Percentiles rank a stretch among this genome's conserved stretches.
Evolutionary conservation across 2,888 invertebrate genomes (phyloP).

Genomic region (Cheilosia scutellata): DNA sequence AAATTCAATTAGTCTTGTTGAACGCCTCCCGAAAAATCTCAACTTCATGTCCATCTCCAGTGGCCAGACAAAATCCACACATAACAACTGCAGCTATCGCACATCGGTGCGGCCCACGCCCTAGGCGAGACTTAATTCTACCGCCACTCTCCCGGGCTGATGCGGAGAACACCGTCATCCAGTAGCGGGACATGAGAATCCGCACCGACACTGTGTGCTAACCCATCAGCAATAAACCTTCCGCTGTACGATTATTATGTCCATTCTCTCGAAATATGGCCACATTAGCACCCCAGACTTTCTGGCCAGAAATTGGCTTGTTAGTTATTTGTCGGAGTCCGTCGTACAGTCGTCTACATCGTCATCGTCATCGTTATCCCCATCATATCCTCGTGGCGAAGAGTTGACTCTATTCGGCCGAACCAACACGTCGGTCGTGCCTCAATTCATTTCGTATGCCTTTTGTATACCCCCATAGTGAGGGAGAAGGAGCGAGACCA

Average conservation of each 20-base stretch:
- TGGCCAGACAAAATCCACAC: conserved; percentile 4
- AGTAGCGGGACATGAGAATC: conserved; percentile 44
- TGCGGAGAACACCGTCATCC: conserved; percentile 47
- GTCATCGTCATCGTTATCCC: conserved; percentile 54
- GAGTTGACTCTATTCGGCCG: conserved; percentile 35
- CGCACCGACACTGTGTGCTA: conserved; percentile 24
- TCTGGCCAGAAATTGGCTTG: conserved; percentile 82
- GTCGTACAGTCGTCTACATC: conserved; percentile 22
- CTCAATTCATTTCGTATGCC: conserved; percentile 75
- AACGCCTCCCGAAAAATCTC: conserved; percentile 75
- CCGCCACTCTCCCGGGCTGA: conserved; percentile 30
- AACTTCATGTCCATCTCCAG: conserved; percentile 54
- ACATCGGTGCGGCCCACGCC: conserved; percentile 7
- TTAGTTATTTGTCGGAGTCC: conserved; percentile 77
- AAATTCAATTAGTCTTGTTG: conserved; percentile 84
- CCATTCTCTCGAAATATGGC: conserved; percentile 81
- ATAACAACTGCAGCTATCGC: no score
- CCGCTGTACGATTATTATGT: conserved; percentile 80
- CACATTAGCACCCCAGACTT: conserved; percentile 82
- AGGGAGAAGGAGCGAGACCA: conserved; percentile 24
- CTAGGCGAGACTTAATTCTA: conserved; percentile 45
- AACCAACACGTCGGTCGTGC: conserved; percentile 51
- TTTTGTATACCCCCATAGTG: conserved; percentile 38
- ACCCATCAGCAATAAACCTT: conserved; percentile 65
- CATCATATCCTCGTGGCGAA: conserved; percentile 53